phyloP scores from a whole-genome alignment of 1,140 invertebrate species.

The Eubasilissa regina region DNA sequence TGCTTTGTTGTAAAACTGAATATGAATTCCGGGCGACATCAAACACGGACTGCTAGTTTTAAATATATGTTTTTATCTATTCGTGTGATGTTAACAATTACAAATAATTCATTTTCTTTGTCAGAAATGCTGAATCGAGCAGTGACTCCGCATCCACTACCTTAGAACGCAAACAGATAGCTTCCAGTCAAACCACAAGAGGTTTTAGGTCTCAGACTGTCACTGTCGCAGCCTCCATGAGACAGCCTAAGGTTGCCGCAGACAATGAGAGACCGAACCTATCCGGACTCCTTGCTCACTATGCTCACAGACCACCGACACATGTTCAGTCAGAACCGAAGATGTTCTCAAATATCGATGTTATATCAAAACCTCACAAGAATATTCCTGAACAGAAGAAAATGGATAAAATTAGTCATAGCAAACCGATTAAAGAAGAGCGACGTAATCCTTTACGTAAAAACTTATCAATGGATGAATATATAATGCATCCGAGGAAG shows the following conservation, averaged over 20 bases:
- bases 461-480: constrained; percentile 34
- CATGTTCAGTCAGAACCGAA: constrained; percentile 31
- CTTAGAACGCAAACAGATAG: constrained; percentile 7
- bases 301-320: constrained; percentile 19
- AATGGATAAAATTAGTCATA: neutral
- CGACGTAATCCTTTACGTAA: constrained; percentile 34
- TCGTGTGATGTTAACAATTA: neutral
- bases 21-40: too few species aligned
- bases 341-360: constrained; percentile 6
- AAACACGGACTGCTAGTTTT: too few species aligned
- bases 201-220: neutral
- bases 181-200: neutral
- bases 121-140: constrained; percentile 11
- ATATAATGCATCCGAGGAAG: constrained; percentile 17
- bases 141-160: constrained; percentile 29
- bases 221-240: neutral
- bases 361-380: constrained; percentile 2
- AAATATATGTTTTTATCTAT: too few species aligned
- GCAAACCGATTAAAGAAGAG: constrained; percentile 21
- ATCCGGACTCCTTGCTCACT: neutral
- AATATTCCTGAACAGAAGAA: constrained; percentile 3
- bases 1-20: too few species aligned
- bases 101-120: neutral
- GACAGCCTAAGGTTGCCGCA: neutral
- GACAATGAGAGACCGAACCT: constrained; percentile 24